Base-by-base conservation (phyloP, 1,140 invertebrate species). In the Arion vulgaris region DNA sequence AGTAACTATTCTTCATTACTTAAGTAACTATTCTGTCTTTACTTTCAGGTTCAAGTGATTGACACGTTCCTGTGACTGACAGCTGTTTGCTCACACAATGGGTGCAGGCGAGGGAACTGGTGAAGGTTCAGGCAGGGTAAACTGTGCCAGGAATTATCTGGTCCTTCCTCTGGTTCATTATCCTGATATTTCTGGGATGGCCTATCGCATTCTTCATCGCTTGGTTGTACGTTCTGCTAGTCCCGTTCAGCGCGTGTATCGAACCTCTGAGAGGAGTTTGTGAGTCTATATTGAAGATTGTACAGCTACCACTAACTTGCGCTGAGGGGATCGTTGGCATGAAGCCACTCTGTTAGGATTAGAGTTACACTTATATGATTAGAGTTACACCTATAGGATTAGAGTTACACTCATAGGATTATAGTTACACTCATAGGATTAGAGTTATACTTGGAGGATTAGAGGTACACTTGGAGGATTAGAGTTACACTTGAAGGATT, bases 251-350 rank as follows among this genome's bases (percentile, higher is more conserved):
- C 28, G 91, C 86, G 49, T 92, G 91, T 77, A 88, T 91, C 23
- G 87, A 88, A 7, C 85, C 88, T 0, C 75, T 91, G n/a, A 91
- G 90, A 78, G 86, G 77, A 32, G 83, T 91, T 5, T 89, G 88
- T 71, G 90, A 92, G 32, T 82, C 87, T 17, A 78, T 92, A 5
- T 83, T 92, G 32, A 85, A 86, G 62, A 73, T 91, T 19, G 87
- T 92, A 0, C 86, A 90, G 71, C 86, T 92, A 15, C 91, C 91
- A 15, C 53, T 91, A 51, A 91, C 89, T 11, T 91, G 87, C 77
- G 87, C 90, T 9, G 87, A 91, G 76, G 91, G 91, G 71, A 92
- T 92, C 91, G 76, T 92, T n/a, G 83, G 81, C 45, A 91, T 91
- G 91, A 91, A 91, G 80, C 88, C 91, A 2, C 78, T 91, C 32